phyloP scores from a whole-genome alignment of 2,113 vertebrate species.

The Stercorarius parasiticus region DNA sequence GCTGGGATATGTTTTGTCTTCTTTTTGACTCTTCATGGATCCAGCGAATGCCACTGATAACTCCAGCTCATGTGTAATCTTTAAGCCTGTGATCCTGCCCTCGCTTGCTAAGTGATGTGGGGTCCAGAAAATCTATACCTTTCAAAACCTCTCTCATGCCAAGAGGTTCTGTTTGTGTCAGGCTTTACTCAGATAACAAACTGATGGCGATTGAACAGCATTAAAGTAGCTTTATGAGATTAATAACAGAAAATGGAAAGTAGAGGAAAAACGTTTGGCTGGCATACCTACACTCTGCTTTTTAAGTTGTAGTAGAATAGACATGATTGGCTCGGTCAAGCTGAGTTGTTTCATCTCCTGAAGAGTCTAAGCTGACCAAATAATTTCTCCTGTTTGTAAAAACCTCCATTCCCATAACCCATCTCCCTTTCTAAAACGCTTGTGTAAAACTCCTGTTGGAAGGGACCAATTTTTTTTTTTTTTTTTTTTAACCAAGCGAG shows the following conservation, averaged over 20 bases:
- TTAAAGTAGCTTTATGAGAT: constrained; percentile 23
- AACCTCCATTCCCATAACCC: not conserved
- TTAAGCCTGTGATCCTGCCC: not conserved
- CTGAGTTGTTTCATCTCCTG: not conserved
- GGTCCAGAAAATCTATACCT: constrained; percentile 22
- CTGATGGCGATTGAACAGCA: not conserved
- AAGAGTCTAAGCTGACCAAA: not conserved
- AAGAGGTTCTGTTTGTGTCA: not conserved
- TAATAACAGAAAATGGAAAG: not conserved
- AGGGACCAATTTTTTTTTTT: not conserved
- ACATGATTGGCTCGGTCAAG: not conserved
- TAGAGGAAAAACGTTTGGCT: not conserved
- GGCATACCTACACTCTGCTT: not conserved
- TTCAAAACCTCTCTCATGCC: not conserved
- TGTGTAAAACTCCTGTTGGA: not conserved
- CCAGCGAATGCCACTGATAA: not conserved
- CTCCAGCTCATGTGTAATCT: not conserved
- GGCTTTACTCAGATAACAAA: not conserved
- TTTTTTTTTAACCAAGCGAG: not conserved
- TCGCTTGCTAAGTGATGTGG: not conserved
- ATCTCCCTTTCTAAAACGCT: not conserved
- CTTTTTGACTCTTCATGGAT: not conserved
- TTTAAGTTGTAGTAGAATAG: not conserved
- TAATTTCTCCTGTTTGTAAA: not conserved
- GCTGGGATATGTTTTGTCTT: not conserved